Conservation (phyloP, 1,140 invertebrate species). For the Matsumurasca onukii region DNA sequence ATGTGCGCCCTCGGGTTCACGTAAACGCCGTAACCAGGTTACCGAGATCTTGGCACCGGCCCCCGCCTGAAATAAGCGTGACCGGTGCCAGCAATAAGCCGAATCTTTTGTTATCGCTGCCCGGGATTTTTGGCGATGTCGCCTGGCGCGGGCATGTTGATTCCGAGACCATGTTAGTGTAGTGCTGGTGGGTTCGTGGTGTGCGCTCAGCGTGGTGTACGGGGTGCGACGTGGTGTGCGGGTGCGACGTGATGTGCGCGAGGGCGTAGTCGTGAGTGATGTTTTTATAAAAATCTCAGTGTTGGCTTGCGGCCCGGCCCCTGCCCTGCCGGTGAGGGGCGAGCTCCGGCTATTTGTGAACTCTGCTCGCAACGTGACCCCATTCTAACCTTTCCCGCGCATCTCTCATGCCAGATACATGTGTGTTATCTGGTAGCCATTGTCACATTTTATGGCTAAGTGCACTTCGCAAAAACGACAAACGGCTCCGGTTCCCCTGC, state of each 20-base stretch:
- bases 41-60: background rate
- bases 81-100: slow-evolving; percentile 1
- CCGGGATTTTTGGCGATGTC: slow-evolving; percentile 25
- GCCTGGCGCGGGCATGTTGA: slow-evolving; percentile 11
- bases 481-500: too few species aligned
- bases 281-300: slow-evolving; percentile 17
- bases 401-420: background rate
- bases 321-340: too few species aligned
- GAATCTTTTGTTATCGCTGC: slow-evolving; percentile 23
- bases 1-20: too few species aligned
- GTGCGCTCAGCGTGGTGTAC: background rate
- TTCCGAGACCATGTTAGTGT: background rate
- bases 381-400: slow-evolving; percentile 13
- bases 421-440: background rate
- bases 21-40: slow-evolving; percentile 1
- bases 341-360: background rate
- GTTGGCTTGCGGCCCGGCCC: background rate
- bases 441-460: background rate
- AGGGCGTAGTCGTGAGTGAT: background rate
- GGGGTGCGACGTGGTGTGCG: background rate
- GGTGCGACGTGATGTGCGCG: background rate
- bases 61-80: background rate
- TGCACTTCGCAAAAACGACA: too few species aligned
- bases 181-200: too few species aligned
- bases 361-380: slow-evolving; percentile 9